These are phyloP conservation scores for Dipus sagitta DNA, from an alignment of 2,797 vertebrate species.

Conservation along the genomic window DNA sequence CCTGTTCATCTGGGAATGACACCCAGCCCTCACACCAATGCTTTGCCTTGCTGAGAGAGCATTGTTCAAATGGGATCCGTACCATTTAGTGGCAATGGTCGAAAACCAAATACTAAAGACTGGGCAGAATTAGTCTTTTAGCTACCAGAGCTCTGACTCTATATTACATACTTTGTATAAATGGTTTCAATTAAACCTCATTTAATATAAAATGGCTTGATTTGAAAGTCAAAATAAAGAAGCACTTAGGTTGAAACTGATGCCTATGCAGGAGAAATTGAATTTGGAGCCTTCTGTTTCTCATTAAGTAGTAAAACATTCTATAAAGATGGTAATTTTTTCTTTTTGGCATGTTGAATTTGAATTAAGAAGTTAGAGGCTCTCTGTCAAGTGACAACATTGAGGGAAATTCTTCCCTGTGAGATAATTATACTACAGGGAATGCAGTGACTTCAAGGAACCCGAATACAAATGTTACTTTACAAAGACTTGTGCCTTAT, in stretches of 20 bases:
- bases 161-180: background rate
- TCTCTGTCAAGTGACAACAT: constrained; percentile 48
- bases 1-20: too few relatives aligned
- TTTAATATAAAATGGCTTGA: background rate
- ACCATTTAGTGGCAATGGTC: background rate
- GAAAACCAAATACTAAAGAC: background rate
- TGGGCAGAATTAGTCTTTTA: too few relatives aligned
- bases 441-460: background rate
- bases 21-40: background rate
- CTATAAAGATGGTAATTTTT: constrained; percentile 28
- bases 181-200: background rate
- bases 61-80: background rate
- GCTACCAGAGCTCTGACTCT: background rate
- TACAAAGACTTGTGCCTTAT: constrained; percentile 22
- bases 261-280: background rate
- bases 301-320: constrained; percentile 28
- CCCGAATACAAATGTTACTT: background rate
- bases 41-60: constrained; percentile 43
- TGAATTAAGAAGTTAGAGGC: constrained; percentile 44
- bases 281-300: background rate
- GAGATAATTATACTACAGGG: constrained; percentile 21
- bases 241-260: background rate
- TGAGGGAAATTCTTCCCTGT: background rate
- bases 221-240: constrained; percentile 51
- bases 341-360: background rate